Evolutionary conservation across 2,888 invertebrate genomes (phyloP).

Genomic region (Cheilosia pagana): DNA sequence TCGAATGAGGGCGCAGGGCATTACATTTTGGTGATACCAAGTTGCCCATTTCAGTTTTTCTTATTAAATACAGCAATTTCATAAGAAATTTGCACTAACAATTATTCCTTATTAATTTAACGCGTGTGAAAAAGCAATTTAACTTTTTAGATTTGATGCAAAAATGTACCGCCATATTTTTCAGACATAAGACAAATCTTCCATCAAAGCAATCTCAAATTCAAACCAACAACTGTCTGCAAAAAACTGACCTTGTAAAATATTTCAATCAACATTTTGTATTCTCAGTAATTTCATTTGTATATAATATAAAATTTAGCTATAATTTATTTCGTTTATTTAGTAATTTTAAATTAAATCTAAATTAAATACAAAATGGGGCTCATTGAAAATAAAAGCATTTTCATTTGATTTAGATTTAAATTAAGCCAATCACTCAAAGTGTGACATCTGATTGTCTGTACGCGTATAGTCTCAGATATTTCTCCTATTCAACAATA

Average conservation of each 20-base stretch:
- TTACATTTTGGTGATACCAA: too few relatives aligned
- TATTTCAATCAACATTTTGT: conserved; percentile 21
- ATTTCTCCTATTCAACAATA: not conserved
- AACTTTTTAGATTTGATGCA: too few relatives aligned
- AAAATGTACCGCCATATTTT: too few relatives aligned
- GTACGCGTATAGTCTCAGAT: not conserved
- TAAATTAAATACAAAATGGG: conserved; percentile 49
- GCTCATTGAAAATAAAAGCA: conserved; percentile 13
- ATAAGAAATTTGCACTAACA: too few relatives aligned
- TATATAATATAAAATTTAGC: conserved; percentile 8
- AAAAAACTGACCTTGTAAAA: not conserved
- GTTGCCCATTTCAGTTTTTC: too few relatives aligned
- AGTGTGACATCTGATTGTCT: conserved; percentile 44
- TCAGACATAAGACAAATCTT: too few relatives aligned
- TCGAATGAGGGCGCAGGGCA: too few relatives aligned
- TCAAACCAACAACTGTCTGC: not conserved
- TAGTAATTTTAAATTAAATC: conserved; percentile 30
- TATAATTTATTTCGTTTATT: not conserved
- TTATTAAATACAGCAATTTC: too few relatives aligned
- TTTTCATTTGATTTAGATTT: conserved; percentile 32
- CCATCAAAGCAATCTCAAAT: not conserved
- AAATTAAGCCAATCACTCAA: conserved; percentile 38
- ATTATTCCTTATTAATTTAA: too few relatives aligned
- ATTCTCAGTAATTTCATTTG: conserved; percentile 38
- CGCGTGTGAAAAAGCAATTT: too few relatives aligned